A percentile compares a stretch with the other conserved stretches of the same genome.
Evolutionary conservation across 2,888 invertebrate genomes (phyloP).

Genomic region (Heterodera filipjevi): DNA sequence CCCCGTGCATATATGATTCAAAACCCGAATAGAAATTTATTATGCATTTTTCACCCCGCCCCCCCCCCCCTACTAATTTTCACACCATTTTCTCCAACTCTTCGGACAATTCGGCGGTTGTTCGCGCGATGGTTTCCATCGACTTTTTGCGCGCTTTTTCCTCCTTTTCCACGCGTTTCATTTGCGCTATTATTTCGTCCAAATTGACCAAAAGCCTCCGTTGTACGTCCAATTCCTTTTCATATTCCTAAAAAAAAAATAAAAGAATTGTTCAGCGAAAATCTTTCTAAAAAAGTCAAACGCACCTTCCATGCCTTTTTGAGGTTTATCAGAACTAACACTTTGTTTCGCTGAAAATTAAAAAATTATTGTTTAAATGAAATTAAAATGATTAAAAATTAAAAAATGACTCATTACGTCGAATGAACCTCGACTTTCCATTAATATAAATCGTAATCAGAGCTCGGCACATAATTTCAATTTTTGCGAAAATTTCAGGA

Average conservation of each 20-base stretch:
- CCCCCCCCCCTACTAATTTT: no score
- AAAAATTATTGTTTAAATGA: no score
- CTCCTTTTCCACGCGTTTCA: constrained; percentile 22
- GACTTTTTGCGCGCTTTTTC: constrained; percentile 8
- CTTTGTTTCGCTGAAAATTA: constrained; percentile 32
- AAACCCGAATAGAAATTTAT: no score
- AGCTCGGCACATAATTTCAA: no score
- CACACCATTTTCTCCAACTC: constrained; percentile 1
- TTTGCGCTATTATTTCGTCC: constrained; percentile 9
- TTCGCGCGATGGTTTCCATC: constrained; percentile 1
- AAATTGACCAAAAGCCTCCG: background rate
- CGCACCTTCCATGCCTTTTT: constrained; percentile 37
- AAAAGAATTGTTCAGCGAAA: constrained; percentile 11
- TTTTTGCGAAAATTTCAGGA: no score
- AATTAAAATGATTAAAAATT: no score
- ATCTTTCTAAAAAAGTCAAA: no score
- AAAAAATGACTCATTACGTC: no score
- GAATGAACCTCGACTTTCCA: no score
- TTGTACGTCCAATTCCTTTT: constrained; percentile 17
- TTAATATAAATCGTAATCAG: no score
- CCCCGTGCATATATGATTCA: no score
- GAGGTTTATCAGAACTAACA: constrained; percentile 40
- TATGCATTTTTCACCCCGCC: no score
- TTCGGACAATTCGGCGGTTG: background rate
- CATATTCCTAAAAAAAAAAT: background rate